Base-by-base conservation (phyloP, 2,888 invertebrate genomes). In the Agrenia bidenticulata region DNA sequence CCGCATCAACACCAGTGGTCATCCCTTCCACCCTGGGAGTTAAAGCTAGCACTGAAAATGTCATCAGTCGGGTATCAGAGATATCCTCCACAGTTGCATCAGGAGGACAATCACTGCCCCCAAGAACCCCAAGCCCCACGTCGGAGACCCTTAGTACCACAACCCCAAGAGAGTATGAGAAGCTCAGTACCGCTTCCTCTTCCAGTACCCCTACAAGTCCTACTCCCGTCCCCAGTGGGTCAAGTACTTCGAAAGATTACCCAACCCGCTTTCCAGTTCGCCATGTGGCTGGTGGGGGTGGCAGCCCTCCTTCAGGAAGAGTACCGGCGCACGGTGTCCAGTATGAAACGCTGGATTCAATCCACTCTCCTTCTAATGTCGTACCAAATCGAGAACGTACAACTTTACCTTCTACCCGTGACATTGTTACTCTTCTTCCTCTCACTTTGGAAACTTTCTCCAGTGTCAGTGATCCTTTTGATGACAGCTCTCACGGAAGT, bases 401-500 rank as follows among this genome's bases (percentile, higher is more conserved):
- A 76, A 70, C 69, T 72, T 9, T 73, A 72, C 64, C 73, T 76
- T 53, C 76, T 76, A 56, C 76, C 76, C 45, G 63, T 72, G 57
- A 66, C 68, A 9, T 61, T 73, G 51, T 69, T 74, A 62, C 74
- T 76, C 63, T 76, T 74, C 68, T 76, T 76, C 74, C 74, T 76
- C 61, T 76, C 73, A 27, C 74, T 76, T 45, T 76, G 76, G 76
- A 76, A 73, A 73, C 76, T 76, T 62, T 76, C 76, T 63, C 74
- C 74, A 71, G 68, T 74, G 61, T 69, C 74, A 61, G 72, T 72
- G 61, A 45, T 45, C 45, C 45, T 45, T 5, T 61, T 74, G 49
- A 62, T 71, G 49, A 69, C 70, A 13, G 72, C 72, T 19, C 58
- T 73, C 49, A 69, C 55, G 74, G 76, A 76, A 49, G 66, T 76